Conservation (phyloP, 2,113 vertebrate genomes). For the Athene cunicularia region DNA sequence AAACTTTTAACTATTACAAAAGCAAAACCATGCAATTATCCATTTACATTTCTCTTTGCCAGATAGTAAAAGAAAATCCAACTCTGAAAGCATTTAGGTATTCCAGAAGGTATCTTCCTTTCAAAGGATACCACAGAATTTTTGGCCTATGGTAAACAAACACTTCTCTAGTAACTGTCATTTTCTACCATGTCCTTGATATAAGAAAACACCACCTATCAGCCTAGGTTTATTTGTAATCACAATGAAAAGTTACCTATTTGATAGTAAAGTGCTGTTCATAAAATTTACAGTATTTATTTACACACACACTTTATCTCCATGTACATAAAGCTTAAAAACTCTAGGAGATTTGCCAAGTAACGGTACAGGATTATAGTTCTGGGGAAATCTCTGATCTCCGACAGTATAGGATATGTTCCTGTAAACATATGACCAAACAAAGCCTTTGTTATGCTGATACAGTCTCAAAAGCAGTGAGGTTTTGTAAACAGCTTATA, state of each 20-base stretch:
- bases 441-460: not conserved
- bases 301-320: not conserved
- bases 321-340: not conserved
- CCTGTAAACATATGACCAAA: not conserved
- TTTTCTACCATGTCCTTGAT: not conserved
- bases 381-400: not conserved
- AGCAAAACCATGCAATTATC: not conserved
- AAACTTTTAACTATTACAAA: not conserved
- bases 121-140: not conserved
- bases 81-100: not conserved
- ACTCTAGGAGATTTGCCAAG: not conserved
- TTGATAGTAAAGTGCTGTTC: not conserved
- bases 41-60: not conserved
- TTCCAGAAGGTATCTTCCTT: not conserved
- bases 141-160: not conserved
- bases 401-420: not conserved
- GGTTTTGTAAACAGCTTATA: not conserved
- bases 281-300: not conserved
- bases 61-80: not conserved
- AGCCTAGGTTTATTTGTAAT: not conserved
- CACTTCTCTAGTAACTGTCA: not conserved
- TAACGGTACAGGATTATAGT: not conserved
- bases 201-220: not conserved
- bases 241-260: not conserved
- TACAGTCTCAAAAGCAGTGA: not conserved